These are phyloP conservation scores for Eremobia ochroleuca DNA, from an alignment of 2,888 invertebrate genomes.

Conservation along the genomic window DNA sequence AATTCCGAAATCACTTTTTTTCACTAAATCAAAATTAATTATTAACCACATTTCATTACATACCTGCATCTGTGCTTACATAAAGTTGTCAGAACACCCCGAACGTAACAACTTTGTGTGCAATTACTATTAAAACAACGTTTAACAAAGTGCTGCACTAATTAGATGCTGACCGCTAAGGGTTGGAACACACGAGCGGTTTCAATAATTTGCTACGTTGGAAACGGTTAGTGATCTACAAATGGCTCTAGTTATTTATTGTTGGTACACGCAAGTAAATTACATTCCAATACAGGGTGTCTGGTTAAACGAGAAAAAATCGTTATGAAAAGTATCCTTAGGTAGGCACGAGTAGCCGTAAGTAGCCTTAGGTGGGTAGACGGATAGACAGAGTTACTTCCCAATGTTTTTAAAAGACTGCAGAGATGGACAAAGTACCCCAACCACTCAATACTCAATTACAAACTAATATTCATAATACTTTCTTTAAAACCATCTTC, in stretches of 20 bases:
- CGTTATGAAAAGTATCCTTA: too few species aligned
- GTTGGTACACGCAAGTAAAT: background rate
- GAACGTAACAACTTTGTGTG: constrained; percentile 9
- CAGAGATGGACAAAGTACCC: too few species aligned
- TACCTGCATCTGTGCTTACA: background rate
- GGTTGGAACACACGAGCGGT: background rate
- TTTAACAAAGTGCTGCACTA: constrained; percentile 23
- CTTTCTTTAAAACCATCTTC: background rate
- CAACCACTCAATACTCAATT: too few species aligned
- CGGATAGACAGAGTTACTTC: too few species aligned
- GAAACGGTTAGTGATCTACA: background rate
- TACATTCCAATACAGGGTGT: background rate
- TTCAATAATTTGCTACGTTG: background rate
- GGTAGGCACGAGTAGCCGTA: too few species aligned
- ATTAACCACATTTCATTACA: background rate
- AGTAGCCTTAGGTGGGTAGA: too few species aligned
- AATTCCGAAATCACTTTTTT: background rate
- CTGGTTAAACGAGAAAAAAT: too few species aligned
- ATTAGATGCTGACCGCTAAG: constrained; percentile 13
- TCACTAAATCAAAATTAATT: background rate
- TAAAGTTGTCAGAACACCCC: background rate
- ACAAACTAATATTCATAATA: background rate
- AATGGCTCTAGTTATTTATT: background rate
- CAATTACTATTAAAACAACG: constrained; percentile 34
- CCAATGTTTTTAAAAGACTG: too few species aligned